phyloP scores from a whole-genome alignment of 2,113 vertebrate species.

The Dryoscopus gambensis region DNA sequence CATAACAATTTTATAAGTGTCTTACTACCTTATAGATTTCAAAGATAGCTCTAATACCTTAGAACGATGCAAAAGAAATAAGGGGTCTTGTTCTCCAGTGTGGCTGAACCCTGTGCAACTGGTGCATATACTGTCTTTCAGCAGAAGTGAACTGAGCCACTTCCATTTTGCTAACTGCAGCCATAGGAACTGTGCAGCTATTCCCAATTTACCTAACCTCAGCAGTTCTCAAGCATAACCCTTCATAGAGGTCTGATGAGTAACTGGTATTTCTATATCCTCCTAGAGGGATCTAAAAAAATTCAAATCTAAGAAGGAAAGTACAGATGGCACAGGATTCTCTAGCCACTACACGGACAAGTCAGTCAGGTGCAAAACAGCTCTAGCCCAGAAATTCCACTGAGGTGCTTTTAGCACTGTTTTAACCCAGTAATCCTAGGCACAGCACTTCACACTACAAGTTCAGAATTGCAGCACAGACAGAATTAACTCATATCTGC shows the following conservation, averaged over 20 bases:
- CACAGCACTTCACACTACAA: background rate
- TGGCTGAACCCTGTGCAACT: background rate
- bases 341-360: background rate
- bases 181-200: background rate
- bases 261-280: background rate
- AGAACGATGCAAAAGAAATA: background rate
- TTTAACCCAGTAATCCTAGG: background rate
- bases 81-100: accelerated
- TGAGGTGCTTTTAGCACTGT: background rate
- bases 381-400: background rate
- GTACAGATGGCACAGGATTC: background rate
- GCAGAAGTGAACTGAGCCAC: background rate
- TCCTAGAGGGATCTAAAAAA: background rate
- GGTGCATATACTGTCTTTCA: background rate
- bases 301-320: background rate
- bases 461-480: background rate
- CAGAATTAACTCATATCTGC: background rate
- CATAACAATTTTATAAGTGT: background rate
- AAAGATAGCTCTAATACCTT: background rate
- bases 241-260: background rate
- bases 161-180: background rate
- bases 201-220: background rate
- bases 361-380: background rate
- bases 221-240: accelerated
- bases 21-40: background rate